Evolutionary conservation across 2,113 vertebrate species (phyloP).

Genomic region (Xiphias gladius): DNA sequence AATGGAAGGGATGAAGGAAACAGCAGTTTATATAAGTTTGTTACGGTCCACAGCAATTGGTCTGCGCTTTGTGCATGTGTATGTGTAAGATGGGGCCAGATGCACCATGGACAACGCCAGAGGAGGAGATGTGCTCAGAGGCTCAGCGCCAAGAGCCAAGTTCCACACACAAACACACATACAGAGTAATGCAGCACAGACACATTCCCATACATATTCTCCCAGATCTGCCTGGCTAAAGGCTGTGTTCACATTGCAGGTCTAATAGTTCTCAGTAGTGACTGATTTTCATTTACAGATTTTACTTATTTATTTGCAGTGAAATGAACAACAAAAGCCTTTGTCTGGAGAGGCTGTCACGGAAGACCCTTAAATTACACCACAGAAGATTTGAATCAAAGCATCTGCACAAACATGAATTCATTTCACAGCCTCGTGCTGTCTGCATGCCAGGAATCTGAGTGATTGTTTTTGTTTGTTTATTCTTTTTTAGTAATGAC

Average conservation of each 20-base stretch:
- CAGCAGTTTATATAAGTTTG: neutral
- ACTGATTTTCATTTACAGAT: neutral
- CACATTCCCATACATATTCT: neutral
- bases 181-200: slow-evolving; percentile 11
- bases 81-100: slow-evolving; percentile 41
- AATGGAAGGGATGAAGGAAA: neutral
- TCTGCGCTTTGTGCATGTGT: neutral
- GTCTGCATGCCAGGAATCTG: neutral
- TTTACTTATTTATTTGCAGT: neutral
- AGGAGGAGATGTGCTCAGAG: slow-evolving; percentile 38
- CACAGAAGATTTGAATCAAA: slow-evolving; percentile 6
- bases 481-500: slow-evolving; percentile 9
- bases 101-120: slow-evolving; percentile 45
- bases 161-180: slow-evolving; percentile 26
- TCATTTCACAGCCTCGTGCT: neutral
- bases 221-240: neutral
- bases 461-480: slow-evolving; percentile 34
- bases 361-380: neutral
- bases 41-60: slow-evolving; percentile 12
- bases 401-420: slow-evolving; percentile 21
- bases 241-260: neutral
- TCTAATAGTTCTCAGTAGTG: neutral
- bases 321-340: neutral
- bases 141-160: slow-evolving; percentile 16
- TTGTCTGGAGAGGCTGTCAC: slow-evolving; percentile 1